Conservation (phyloP, 2,888 invertebrate genomes). For the Thumatha senex region DNA sequence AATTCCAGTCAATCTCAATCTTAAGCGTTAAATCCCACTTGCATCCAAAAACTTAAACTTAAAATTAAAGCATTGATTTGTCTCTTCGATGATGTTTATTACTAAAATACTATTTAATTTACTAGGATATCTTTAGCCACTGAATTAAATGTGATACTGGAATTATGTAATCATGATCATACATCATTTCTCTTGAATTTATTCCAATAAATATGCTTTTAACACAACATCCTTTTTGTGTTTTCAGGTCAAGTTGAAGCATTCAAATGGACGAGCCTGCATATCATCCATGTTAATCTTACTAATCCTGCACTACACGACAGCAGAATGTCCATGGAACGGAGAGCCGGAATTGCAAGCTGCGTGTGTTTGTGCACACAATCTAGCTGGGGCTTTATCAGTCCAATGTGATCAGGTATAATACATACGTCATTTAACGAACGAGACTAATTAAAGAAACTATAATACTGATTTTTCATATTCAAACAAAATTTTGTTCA, state of each 20-base stretch:
- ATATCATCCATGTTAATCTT: conserved; percentile 46
- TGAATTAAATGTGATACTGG: too few relatives aligned
- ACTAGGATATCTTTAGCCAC: too few relatives aligned
- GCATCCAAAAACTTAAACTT: too few relatives aligned
- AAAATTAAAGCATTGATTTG: too few relatives aligned
- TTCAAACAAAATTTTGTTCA: conserved; percentile 4
- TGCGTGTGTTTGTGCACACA: conserved; percentile 94
- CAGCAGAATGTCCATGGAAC: conserved; percentile 94
- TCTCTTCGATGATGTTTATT: too few relatives aligned
- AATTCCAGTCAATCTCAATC: too few relatives aligned
- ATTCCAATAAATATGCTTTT: too few relatives aligned
- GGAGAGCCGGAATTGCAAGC: conserved; percentile 89
- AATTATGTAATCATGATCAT: too few relatives aligned
- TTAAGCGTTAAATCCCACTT: too few relatives aligned
- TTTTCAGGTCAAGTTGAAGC: conserved; percentile 51
- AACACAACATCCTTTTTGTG: neutral
- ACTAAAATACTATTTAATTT: too few relatives aligned
- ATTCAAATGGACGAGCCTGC: conserved; percentile 41
- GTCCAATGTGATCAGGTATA: conserved; percentile 93
- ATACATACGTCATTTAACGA: neutral
- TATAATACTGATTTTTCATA: neutral
- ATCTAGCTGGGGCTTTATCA: conserved; percentile 92
- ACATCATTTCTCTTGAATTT: too few relatives aligned
- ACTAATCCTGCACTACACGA: conserved; percentile 44
- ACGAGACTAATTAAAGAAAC: neutral